Evolutionary conservation across 2,888 invertebrate species (phyloP), one percentile per base, ranked within the genome.

Genomic region (Penaeus monodon): DNA sequence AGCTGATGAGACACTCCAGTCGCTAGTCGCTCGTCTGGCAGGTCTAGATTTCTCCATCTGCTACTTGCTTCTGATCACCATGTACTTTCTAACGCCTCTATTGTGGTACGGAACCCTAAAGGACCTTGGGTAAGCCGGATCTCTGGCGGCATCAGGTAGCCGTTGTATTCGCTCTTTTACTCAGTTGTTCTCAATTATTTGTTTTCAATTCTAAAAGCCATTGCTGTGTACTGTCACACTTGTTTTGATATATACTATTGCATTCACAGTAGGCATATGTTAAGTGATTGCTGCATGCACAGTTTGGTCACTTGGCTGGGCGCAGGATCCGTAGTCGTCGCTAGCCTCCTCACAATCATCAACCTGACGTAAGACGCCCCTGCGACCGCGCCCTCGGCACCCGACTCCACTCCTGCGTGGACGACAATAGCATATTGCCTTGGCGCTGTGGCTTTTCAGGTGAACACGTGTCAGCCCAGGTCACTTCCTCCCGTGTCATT

Each of bases 41-140:
- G 93, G 94, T 7, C 94, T 94, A 4, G 92, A 93, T 66, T 94
- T 96, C 87, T 95, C 96, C 0, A 96, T 96, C 92, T 97, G 97
- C 92, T 95, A 96, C 90, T 97, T 97, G 96, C 94, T 97, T 92
- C 92, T 97, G 38, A 92, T 97, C 29, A 93, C 97, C 3, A 96
- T 96, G 0, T 91, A 95, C 2, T 92, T 95, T 82, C 93, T 97
- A 38, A 96, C 96, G 90, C 97, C 97, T 0, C 92, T 97, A 82
- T 95, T 96, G 94, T 97, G 97, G 97, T 94, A 97, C 12, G 97
- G 97, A 80, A 97, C 97, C 89, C 97, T 97, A 0, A 97, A 97
- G 92, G 97, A 97, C 91, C 97, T 97, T 96, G 97, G 97, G 97
- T 97, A 92, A 94, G 94, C 22, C n/a, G 57, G 29, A 1, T 6